Evolutionary conservation across 2,797 vertebrate genomes (phyloP).

Genomic region (Phalloptychus januarius): DNA sequence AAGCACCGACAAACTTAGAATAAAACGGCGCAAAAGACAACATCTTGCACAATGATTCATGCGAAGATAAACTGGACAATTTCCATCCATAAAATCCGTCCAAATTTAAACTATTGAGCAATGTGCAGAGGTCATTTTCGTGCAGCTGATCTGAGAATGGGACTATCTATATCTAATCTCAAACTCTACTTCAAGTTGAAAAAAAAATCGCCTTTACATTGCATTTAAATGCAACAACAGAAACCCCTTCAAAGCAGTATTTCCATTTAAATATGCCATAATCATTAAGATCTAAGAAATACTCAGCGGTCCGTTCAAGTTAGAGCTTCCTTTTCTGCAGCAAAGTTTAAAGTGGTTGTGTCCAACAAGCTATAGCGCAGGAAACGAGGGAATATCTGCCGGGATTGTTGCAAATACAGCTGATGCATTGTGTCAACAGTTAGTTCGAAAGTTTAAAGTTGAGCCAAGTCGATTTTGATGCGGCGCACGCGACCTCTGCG

Average conservation of each 20-base stretch:
- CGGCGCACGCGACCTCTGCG: conserved; percentile 40
- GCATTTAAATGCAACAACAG: not conserved
- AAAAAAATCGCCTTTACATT: not conserved
- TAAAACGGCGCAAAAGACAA: not conserved
- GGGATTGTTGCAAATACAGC: not conserved
- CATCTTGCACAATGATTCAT: not conserved
- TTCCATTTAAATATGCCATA: not conserved
- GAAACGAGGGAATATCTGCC: not conserved
- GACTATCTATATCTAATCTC: not conserved
- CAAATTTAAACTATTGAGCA: conserved; percentile 4
- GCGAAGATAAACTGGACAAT: not conserved
- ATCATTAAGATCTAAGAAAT: not conserved
- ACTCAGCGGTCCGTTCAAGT: not conserved
- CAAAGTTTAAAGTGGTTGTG: not conserved
- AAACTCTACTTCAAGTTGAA: not conserved
- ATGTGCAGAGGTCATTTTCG: conserved; percentile 5
- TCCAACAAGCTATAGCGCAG: not conserved
- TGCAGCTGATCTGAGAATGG: not conserved
- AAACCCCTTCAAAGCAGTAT: not conserved
- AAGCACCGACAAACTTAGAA: not conserved
- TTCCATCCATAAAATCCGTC: not conserved
- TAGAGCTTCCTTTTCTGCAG: not conserved
- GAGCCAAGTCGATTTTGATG: conserved; percentile 8
- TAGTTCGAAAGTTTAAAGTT: conserved; percentile 19
- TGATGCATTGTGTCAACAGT: not conserved